Percentiles rank a stretch among this genome's conserved stretches.
Evolutionary conservation across 2,113 vertebrate species (phyloP).

Genomic region (Passer montanus): DNA sequence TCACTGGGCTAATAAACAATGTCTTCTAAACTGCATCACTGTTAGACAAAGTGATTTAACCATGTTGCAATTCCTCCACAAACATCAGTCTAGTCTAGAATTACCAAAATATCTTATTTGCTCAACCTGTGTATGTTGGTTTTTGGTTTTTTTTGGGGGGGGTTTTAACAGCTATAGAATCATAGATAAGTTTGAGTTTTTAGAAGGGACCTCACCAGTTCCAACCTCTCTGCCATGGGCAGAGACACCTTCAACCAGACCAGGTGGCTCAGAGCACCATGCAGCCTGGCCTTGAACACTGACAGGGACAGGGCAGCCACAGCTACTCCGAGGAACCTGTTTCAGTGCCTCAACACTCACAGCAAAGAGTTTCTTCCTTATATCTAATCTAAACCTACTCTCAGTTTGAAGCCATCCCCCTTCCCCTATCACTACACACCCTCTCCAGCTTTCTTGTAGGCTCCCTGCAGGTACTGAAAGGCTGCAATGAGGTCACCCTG

Average conservation of each 20-base stretch:
- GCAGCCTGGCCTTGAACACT: neutral
- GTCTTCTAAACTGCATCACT: neutral
- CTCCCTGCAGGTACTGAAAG: neutral
- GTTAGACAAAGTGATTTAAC: neutral
- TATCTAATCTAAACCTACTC: neutral
- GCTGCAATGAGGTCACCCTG: neutral
- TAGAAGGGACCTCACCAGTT: neutral
- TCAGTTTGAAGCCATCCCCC: neutral
- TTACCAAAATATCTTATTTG: neutral
- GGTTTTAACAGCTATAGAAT: neutral
- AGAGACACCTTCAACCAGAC: neutral
- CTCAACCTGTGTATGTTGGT: neutral
- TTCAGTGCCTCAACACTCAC: neutral
- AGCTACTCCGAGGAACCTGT: neutral
- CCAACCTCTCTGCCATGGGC: neutral
- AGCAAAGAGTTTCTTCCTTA: neutral
- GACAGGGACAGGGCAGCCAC: neutral
- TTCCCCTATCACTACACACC: too few species aligned
- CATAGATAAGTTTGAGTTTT: too few species aligned
- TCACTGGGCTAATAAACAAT: neutral
- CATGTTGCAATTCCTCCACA: neutral
- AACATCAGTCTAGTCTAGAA: neutral
- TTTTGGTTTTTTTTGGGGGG: too few species aligned
- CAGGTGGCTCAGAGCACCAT: neutral
- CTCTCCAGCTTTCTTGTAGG: neutral